Evolutionary conservation across 2,113 vertebrate species (phyloP).

Genomic region (Oncorhynchus clarkii): DNA sequence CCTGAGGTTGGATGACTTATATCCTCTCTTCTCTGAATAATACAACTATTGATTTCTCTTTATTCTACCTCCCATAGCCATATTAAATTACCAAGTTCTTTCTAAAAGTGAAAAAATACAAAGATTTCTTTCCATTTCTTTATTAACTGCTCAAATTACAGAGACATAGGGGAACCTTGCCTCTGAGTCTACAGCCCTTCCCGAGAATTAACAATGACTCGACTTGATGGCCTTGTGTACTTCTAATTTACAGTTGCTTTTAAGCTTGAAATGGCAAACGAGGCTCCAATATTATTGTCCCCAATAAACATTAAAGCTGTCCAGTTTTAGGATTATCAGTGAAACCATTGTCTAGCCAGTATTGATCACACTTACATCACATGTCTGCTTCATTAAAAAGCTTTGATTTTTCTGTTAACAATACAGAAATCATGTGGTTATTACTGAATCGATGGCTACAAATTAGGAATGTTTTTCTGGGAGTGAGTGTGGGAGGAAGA

Average conservation of each 20-base stretch:
- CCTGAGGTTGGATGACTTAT: conserved; percentile 49
- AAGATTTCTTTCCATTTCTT: conserved; percentile 21
- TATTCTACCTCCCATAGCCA: background rate
- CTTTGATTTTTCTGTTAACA: conserved; percentile 51
- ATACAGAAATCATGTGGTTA: conserved; percentile 41
- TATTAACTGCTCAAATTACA: no score
- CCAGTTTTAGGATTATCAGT: conserved; percentile 42
- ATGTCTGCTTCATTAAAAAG: conserved; percentile 40
- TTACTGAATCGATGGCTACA: conserved; percentile 50
- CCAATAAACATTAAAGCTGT: conserved; percentile 42
- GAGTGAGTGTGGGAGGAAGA: background rate
- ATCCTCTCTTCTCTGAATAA: conserved; percentile 47
- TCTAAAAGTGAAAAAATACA: conserved; percentile 31
- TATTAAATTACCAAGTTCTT: conserved; percentile 46
- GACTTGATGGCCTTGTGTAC: background rate
- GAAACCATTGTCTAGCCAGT: conserved; percentile 52
- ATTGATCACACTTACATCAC: conserved; percentile 61
- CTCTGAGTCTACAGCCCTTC: no score
- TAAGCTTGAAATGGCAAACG: conserved; percentile 12
- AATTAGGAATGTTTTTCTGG: background rate
- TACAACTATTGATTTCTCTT: conserved; percentile 55
- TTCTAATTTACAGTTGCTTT: conserved; percentile 30
- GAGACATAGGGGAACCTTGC: no score
- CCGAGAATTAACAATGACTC: no score
- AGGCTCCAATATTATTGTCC: conserved; percentile 34